A percentile compares a stretch with the other conserved stretches of the same genome.
Conservation (phyloP, 2,797 vertebrate species). For the Morus bassanus region DNA sequence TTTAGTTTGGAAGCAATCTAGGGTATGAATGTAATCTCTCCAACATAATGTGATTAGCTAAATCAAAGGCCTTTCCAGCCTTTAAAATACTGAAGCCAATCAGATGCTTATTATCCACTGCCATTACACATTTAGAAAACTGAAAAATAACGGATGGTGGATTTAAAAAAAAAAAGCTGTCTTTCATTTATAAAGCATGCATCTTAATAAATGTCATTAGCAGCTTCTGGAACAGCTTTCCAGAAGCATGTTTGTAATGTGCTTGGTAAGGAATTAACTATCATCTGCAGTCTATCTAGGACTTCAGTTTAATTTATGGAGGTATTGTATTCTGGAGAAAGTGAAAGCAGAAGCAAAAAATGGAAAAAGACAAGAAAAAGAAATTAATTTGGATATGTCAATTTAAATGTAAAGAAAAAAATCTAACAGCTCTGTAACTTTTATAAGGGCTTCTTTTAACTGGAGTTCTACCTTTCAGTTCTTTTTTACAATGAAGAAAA, state of each 20-base stretch:
- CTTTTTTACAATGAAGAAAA: neutral
- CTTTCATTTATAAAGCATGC: neutral
- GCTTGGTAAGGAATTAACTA: neutral
- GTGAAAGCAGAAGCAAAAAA: neutral
- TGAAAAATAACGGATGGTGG: neutral
- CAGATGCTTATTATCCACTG: neutral
- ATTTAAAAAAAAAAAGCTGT: neutral
- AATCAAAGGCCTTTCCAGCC: neutral
- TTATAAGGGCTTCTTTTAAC: neutral
- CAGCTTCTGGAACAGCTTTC: neutral
- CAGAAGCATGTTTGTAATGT: neutral
- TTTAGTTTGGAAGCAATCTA: neutral
- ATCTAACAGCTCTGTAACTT: neutral
- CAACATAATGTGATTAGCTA: neutral
- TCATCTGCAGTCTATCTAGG: neutral
- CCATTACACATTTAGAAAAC: neutral
- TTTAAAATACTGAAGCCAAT: neutral
- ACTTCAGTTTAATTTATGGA: neutral
- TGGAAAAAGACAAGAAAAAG: neutral
- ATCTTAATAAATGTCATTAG: neutral
- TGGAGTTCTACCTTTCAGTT: neutral
- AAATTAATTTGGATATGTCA: neutral
- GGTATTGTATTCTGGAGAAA: neutral
- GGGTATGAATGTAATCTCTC: neutral
- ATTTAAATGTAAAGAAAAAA: neutral